phyloP scores from a whole-genome alignment of 2,888 invertebrate species.

The Griposia aprilina region DNA sequence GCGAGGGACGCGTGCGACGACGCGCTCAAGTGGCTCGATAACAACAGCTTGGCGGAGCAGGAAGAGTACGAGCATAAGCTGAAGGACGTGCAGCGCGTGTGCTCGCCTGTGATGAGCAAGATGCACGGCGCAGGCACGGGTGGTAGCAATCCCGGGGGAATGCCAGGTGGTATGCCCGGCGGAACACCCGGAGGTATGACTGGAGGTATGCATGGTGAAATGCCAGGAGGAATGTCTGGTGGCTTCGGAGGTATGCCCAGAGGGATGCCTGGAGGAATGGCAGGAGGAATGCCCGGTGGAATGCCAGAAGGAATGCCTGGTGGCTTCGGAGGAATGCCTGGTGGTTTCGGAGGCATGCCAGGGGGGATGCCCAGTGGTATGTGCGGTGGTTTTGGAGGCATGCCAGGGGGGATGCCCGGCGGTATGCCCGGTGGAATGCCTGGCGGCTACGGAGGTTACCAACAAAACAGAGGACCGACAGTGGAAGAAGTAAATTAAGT shows the following conservation, averaged over 20 bases:
- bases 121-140: constrained; percentile 90
- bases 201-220: constrained; percentile 59
- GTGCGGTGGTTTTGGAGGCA: constrained; percentile 14
- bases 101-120: constrained; percentile 91
- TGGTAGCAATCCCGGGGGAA: constrained; percentile 75
- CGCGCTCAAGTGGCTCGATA: constrained; percentile 93
- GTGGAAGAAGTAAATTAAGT: constrained; percentile 82
- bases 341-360: constrained; percentile 17
- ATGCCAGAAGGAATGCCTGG: constrained; percentile 32
- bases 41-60: constrained; percentile 92
- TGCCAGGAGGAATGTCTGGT: constrained; percentile 42
- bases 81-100: constrained; percentile 91
- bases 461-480: constrained; percentile 75
- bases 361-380: constrained; percentile 37
- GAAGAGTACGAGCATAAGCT: constrained; percentile 92
- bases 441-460: constrained; percentile 47
- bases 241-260: constrained; percentile 51
- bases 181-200: constrained; percentile 27
- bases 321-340: background rate
- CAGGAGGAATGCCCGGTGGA: constrained; percentile 42
- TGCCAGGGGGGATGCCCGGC: constrained; percentile 20
- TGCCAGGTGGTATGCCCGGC: constrained; percentile 39
- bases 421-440: constrained; percentile 36
- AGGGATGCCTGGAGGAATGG: background rate
- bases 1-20: constrained; percentile 90